A percentile compares a stretch with the other conserved stretches of the same genome.
Conservation (phyloP, 2,888 invertebrate species). For the Sarcophaga caerulescens region DNA sequence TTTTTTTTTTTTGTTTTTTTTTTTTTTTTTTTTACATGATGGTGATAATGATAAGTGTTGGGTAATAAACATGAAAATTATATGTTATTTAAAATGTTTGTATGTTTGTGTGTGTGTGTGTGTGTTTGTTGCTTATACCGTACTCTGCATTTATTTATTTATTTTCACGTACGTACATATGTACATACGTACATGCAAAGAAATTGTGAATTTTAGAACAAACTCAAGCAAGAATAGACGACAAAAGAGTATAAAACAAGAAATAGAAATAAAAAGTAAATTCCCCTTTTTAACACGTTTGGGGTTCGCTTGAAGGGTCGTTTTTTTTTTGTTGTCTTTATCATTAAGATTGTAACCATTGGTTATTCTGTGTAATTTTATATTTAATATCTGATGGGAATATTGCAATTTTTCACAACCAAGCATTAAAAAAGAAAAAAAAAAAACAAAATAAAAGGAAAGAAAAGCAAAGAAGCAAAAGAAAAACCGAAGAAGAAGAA, state of each 20-base stretch:
- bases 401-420: constrained; percentile 46
- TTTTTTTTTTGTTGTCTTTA: constrained; percentile 17
- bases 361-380: constrained; percentile 39
- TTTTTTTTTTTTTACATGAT: constrained; percentile 29
- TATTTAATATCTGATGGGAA: constrained; percentile 54
- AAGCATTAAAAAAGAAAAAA: not conserved
- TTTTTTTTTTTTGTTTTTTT: not conserved
- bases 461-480: constrained; percentile 1
- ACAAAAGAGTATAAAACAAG: not conserved
- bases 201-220: not conserved
- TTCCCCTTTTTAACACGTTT: constrained; percentile 45
- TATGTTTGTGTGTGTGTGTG: not conserved
- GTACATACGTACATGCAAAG: not conserved
- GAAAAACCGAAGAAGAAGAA: not conserved
- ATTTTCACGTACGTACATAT: constrained; percentile 5
- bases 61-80: constrained; percentile 66
- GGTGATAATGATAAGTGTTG: constrained; percentile 67
- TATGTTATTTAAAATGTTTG: constrained; percentile 61
- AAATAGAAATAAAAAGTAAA: constrained; percentile 19
- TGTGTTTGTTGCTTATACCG: not conserved
- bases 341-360: constrained; percentile 40
- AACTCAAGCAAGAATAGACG: not conserved
- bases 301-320: constrained; percentile 27
- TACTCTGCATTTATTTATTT: constrained; percentile 6
- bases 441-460: not conserved